These are phyloP conservation scores for Lasioglossum morio DNA, from an alignment of 2,888 invertebrate species.

Conservation along the genomic window DNA sequence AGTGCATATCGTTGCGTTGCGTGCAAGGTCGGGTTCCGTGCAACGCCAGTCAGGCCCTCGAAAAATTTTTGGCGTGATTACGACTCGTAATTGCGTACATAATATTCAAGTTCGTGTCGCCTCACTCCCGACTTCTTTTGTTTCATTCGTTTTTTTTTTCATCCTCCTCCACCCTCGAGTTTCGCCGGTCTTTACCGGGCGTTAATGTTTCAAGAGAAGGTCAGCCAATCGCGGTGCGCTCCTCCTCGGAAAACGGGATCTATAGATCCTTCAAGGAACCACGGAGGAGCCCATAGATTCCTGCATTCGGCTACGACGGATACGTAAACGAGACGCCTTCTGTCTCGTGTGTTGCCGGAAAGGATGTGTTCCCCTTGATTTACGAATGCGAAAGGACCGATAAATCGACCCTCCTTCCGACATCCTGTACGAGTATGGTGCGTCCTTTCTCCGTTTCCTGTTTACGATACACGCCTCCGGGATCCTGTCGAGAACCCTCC, in stretches of 20 bases:
- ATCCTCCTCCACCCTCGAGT: not conserved
- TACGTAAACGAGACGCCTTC: slow-evolving; percentile 70
- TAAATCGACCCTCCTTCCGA: slow-evolving; percentile 70
- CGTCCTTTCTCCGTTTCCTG: slow-evolving; percentile 51
- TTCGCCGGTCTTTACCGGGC: not conserved
- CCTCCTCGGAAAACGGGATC: slow-evolving; percentile 23
- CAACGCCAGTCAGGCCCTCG: slow-evolving; percentile 59
- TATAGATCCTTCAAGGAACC: slow-evolving; percentile 59
- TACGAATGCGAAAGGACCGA: slow-evolving; percentile 72
- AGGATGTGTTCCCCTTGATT: slow-evolving; percentile 78
- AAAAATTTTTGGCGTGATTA: slow-evolving; percentile 49
- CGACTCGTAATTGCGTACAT: slow-evolving; percentile 45
- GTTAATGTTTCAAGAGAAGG: slow-evolving; percentile 34
- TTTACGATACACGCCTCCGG: slow-evolving; percentile 23
- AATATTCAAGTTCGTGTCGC: slow-evolving; percentile 42
- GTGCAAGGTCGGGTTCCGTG: slow-evolving; percentile 66
- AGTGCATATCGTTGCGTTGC: slow-evolving; percentile 63
- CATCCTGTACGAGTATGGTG: slow-evolving; percentile 60
- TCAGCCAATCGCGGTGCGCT: not conserved
- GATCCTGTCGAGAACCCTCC: not conserved
- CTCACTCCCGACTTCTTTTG: not conserved
- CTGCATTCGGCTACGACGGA: slow-evolving; percentile 61
- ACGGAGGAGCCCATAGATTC: slow-evolving; percentile 65
- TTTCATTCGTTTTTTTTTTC: not conserved
- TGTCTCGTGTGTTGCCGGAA: slow-evolving; percentile 74